Percentiles rank a stretch among this genome's conserved stretches.
These are phyloP conservation scores for Triplophysa tibetana DNA, from an alignment of 2,113 vertebrate genomes.

Conservation along the genomic window DNA sequence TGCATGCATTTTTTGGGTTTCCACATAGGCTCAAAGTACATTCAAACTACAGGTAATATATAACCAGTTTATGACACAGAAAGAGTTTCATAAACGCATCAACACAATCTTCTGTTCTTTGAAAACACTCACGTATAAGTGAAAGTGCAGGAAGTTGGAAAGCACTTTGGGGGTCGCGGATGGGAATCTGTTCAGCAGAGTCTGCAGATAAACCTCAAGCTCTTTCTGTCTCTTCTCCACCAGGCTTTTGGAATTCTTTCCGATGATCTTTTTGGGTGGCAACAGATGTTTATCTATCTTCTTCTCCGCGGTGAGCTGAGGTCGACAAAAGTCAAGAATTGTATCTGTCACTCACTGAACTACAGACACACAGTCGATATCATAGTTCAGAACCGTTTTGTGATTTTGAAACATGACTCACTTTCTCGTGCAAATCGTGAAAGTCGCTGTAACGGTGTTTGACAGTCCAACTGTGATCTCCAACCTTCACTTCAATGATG, in stretches of 20 bases:
- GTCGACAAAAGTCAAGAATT: conserved; percentile 3
- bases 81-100: not conserved
- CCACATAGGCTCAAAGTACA: not conserved
- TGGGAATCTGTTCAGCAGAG: conserved; percentile 83
- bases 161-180: conserved; percentile 81
- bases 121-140: conserved; percentile 88
- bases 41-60: not conserved
- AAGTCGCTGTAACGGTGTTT: conserved; percentile 98
- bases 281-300: conserved; percentile 90
- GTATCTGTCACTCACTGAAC: not conserved
- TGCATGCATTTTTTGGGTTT: not conserved
- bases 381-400: not conserved
- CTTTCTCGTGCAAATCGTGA: conserved; percentile 95
- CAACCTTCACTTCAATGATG: conserved; percentile 87
- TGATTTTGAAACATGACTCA: conserved; percentile 58
- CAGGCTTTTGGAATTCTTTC: conserved; percentile 93
- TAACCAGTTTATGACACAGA: not conserved
- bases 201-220: conserved; percentile 91
- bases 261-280: conserved; percentile 96
- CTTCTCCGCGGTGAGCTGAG: conserved; percentile 85
- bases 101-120: not conserved
- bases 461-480: conserved; percentile 87
- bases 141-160: conserved; percentile 87
- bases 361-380: not conserved
- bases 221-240: conserved; percentile 95